Base-by-base conservation (phyloP, 1,140 invertebrate genomes). In the Brachionus sp. region DNA sequence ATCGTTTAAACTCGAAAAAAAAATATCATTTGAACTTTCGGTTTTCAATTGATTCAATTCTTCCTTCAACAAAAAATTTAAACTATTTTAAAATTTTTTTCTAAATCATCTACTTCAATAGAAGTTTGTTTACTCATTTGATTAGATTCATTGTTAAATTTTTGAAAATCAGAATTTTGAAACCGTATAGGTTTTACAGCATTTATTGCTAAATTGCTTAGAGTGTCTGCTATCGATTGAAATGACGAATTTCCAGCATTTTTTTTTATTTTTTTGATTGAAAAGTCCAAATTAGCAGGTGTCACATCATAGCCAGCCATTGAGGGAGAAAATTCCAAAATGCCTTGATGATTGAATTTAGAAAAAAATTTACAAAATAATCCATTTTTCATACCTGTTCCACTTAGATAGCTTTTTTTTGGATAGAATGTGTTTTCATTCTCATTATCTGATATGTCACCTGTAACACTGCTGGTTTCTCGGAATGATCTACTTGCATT, bases 251-350 rank as follows among this genome's bases (percentile, higher is more conserved):
- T 80, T 5, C 25, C 77, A 25, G 23, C 70, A 39, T 13, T 80
- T 80, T 80, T 80, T 37, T 57, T 66, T 12, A 57, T 5, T 44
- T 46, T 44, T 82, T 46, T 66, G 3, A 33, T 42, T 0, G 12
- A 33, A 66, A 82, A 82, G 10, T 82, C 80, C 6, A 82, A 35
- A 70, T 82, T 82, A 23, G 44, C 66, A 0, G 80, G 80, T 16
- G 80, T 82, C 29, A 82, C 57, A 50, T 82, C 80, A 33, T 25
- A 50, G 66, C 80, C 80, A 37, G 80, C 80, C 57, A 82, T 66
- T 29, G 35, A n/a, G 3, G 80, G 57, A 13, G 57, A 66, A 53
- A 82, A 82, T 53, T 82, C 80, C 13, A 82, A 35, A 42, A 82
- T 82, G 13, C 80, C 80, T 68, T 37, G 13, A 9, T 4, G 7